A percentile compares a stretch with the other conserved stretches of the same genome.
phyloP scores from a whole-genome alignment of 2,113 vertebrate species.

The Oryzias javanicus region DNA sequence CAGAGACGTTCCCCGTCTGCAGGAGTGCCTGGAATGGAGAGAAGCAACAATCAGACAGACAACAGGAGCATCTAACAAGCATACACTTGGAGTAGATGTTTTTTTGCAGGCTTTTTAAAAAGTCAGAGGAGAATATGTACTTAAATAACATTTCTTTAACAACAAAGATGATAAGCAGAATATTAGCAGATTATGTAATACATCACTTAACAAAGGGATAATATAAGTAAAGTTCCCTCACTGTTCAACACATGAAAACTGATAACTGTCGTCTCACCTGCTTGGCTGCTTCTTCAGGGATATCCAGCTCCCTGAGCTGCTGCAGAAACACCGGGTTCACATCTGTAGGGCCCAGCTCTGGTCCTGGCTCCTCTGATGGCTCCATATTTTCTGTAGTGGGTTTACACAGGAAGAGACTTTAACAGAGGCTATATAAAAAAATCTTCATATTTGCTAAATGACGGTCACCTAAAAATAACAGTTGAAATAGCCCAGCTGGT shows the following conservation, averaged over 20 bases:
- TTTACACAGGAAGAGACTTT: no score
- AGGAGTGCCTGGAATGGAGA: constrained; percentile 74
- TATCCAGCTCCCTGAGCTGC: constrained; percentile 81
- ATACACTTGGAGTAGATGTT: neutral
- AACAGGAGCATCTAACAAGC: neutral
- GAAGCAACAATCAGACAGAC: neutral
- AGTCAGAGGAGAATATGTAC: no score
- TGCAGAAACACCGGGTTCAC: constrained; percentile 79
- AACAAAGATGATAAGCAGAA: no score
- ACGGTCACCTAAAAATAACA: no score
- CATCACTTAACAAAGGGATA: no score
- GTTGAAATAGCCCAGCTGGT: no score
- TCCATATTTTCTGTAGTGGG: constrained; percentile 66
- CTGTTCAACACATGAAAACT: neutral
- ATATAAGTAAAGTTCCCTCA: no score
- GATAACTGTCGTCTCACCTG: constrained; percentile 62
- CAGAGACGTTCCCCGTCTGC: constrained; percentile 81
- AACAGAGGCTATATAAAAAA: no score
- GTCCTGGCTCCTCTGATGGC: constrained; percentile 65
- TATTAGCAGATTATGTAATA: no score
- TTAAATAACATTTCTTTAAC: no score
- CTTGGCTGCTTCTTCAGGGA: constrained; percentile 82
- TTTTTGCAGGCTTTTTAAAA: no score
- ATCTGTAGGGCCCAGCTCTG: constrained; percentile 64
- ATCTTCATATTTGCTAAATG: no score